These are phyloP conservation scores for Strigamia crassipes DNA, from an alignment of 2,888 invertebrate species.

Conservation along the genomic window DNA sequence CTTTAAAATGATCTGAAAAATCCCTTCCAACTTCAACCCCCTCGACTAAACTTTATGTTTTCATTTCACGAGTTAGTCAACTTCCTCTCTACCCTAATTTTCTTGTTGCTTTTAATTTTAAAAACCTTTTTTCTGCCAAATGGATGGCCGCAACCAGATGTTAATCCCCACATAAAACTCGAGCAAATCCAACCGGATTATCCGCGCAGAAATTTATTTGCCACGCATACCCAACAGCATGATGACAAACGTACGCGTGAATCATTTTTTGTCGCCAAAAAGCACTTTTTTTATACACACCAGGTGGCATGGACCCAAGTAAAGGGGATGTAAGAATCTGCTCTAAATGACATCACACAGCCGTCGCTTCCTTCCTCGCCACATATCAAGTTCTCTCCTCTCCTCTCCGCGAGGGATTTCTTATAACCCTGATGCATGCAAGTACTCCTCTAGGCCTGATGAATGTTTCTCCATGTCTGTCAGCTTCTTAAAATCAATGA, in stretches of 20 bases:
- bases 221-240: background rate
- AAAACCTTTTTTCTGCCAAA: background rate
- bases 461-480: background rate
- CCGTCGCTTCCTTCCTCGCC: background rate
- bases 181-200: background rate
- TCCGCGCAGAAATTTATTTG: background rate
- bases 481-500: slow-evolving; percentile 25
- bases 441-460: background rate
- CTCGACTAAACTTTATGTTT: background rate
- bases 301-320: slow-evolving; percentile 14
- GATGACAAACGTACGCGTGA: background rate
- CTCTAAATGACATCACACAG: slow-evolving; percentile 13
- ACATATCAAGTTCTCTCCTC: slow-evolving; percentile 1
- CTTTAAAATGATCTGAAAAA: background rate
- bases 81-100: slow-evolving; percentile 3
- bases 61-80: background rate
- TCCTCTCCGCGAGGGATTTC: background rate
- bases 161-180: background rate
- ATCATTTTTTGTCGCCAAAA: background rate
- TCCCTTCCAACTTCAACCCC: background rate
- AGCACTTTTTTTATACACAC: background rate
- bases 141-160: background rate
- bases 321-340: background rate
- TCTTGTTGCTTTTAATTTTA: background rate
- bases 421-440: background rate